Base-by-base conservation (phyloP, 2,888 invertebrate species). In the Malacosoma neustria region DNA sequence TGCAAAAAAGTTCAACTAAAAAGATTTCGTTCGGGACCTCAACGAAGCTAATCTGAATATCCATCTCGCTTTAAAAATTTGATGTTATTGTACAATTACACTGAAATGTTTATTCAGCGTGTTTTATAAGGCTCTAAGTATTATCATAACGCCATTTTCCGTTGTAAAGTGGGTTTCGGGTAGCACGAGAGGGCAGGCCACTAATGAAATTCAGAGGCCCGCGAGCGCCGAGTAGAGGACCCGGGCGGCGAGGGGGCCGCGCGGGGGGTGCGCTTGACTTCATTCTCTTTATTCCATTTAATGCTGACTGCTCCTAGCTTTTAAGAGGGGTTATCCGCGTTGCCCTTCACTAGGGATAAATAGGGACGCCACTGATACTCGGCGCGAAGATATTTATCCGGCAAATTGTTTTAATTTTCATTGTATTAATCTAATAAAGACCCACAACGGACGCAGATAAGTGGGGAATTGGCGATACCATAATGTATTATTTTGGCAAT, bases 331-430 rank as follows among this genome's bases (percentile, higher is more conserved):
- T 82, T 81, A 84, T 84, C 80, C 81, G 72, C 69, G 73, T 76
- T 76, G 81, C 84, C 84, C 84, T 80, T 74, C 76, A 71, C 72
- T 68, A 72, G 60, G 80, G 77, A 79, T 80, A 79, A 80, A 81
- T 72, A 77, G 79, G 81, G 81, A 77, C 65, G 77, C 79, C 77
- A 79, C 76, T 76, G 81, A 84, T 82, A 81, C 75, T 75, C 61
- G 51, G 73, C 68, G 71, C 70, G 70, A 76, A 82, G 85, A 85
- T 84, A 86, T 85, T 85, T 84, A 87, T 82, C 85, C 82, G 82
- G 85, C 85, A 86, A 87, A 87, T 87, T 85, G 85, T 85, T 86
- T 85, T 84, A 85, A 86, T 85, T 86, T 85, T 84, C 82, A 84
- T 84, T 82, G 82, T 79, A 81, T 81, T 81, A 73, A 82, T 79